phyloP scores from a whole-genome alignment of 1,140 invertebrate species.

The Neuroterus valhalla region DNA sequence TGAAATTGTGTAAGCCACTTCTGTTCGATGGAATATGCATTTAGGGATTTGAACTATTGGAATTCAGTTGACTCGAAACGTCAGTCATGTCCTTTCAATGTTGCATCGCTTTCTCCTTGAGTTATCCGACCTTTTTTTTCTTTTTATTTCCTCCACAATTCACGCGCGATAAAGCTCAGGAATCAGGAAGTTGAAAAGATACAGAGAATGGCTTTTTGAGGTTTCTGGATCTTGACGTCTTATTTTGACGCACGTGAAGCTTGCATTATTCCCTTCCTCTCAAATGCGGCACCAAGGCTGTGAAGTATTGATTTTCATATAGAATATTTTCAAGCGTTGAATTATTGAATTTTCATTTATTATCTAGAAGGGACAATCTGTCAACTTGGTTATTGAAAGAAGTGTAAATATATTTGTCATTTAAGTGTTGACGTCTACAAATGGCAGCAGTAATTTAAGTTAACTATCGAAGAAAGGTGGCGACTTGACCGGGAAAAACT shows the following conservation, averaged over 20 bases:
- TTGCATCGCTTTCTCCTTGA: conserved; percentile 1
- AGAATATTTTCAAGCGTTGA: no score
- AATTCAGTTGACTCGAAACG: conserved; percentile 8
- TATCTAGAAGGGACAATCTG: no score
- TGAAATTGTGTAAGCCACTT: not conserved
- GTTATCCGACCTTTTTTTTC: conserved; percentile 3
- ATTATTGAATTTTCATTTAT: no score
- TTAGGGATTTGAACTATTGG: not conserved
- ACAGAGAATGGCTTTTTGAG: no score
- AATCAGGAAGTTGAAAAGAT: conserved; percentile 1
- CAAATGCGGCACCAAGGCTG: conserved; percentile 1
- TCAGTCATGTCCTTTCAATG: not conserved
- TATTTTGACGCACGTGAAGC: not conserved
- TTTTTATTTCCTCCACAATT: conserved; percentile 4
- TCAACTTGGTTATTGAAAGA: no score
- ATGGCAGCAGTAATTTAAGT: no score
- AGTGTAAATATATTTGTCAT: no score
- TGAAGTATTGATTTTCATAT: not conserved
- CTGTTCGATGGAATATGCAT: not conserved
- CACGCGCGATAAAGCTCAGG: conserved; percentile 12
- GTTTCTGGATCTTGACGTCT: conserved; percentile 1
- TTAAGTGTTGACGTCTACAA: no score
- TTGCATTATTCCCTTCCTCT: not conserved
- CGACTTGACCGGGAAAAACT: no score
- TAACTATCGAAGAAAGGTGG: no score